Conservation (phyloP, 2,888 invertebrate species). For the Trichopria drosophilae region DNA sequence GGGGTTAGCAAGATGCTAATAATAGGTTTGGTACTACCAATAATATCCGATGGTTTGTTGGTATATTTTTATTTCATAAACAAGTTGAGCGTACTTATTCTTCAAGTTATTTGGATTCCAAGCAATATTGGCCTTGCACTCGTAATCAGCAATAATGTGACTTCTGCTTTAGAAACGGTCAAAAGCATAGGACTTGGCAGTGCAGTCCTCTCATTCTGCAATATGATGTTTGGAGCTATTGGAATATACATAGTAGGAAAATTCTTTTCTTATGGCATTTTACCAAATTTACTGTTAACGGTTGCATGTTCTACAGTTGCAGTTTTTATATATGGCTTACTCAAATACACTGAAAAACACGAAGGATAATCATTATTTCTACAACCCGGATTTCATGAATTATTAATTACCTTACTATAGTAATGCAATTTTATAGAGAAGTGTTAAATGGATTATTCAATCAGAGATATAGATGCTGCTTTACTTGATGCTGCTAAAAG, state of each 20-base stretch:
- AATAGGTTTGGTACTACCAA: conserved; percentile 20
- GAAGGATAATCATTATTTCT: conserved; percentile 7
- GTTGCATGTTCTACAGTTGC: conserved; percentile 16
- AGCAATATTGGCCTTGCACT: conserved; percentile 17
- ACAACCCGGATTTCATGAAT: conserved; percentile 12
- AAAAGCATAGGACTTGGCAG: conserved; percentile 20
- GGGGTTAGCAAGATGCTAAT: conserved; percentile 20
- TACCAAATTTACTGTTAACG: conserved; percentile 19
- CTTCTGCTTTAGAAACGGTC: conserved; percentile 20
- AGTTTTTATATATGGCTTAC: conserved; percentile 12
- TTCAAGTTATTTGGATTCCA: conserved; percentile 19
- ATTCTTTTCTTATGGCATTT: conserved; percentile 16
- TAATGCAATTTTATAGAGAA: conserved; percentile 16
- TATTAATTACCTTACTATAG: conserved; percentile 12
- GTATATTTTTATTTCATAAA: conserved; percentile 20
- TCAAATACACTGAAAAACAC: conserved; percentile 18
- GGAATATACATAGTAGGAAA: conserved; percentile 19
- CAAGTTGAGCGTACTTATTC: conserved; percentile 16
- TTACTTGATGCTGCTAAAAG: too few relatives aligned
- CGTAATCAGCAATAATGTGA: conserved; percentile 17
- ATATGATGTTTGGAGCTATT: conserved; percentile 20
- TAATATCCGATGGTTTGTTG: conserved; percentile 20
- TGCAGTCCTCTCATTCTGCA: conserved; percentile 20
- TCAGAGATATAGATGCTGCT: too few relatives aligned
- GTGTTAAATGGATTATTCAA: conserved; percentile 10